Base-by-base conservation (phyloP, 2,888 invertebrate genomes). In the Drosophila merina region DNA sequence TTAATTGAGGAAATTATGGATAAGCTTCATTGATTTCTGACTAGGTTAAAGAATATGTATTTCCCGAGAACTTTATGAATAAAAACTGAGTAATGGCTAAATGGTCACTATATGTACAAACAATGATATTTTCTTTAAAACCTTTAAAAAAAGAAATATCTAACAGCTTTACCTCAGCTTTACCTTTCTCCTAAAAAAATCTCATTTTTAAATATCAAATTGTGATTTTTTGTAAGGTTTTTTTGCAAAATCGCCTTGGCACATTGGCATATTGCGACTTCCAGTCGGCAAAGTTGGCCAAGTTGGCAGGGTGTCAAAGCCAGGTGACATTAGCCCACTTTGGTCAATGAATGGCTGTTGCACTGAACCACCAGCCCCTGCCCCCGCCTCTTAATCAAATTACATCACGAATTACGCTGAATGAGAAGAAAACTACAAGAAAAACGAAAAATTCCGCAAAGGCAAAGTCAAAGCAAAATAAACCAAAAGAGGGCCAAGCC, bases 261-360 rank as follows among this genome's bases (percentile, higher is more conserved):
- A 56, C 57, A 45, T 56, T 60, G 59, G 45, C 44, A 56, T 47
- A 38, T 55, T 45, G 59, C 14, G 42, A 44, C 33, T 42, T 55
- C 30, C 55, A 56, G 33, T 45, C 54, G 44, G 28, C 55, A 9
- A 58, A 58, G 55, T 59, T 56, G 54, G 36, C 36, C 5, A n/a
- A n/a, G 36, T 55, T 59, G 59, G 59, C 59, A 59, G 45, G 45
- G 59, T 56, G 59, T 59, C 56, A 59, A 59, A 56, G 59, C 59
- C 59, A 59, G 45, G 56, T 59, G 59, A 47, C 59, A 59, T 56
- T 59, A 56, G 59, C 45, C 28, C 55, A 59, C 59, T 55, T 59
- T 56, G 45, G 36, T 59, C 56, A 59, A 59, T 56, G 45, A 56
- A 36, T 56, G 54, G n/a, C 40, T 28, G 52, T 28, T 7, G 30